phyloP scores from a whole-genome alignment of 2,113 vertebrate species.

The Oceanodroma tethys region DNA sequence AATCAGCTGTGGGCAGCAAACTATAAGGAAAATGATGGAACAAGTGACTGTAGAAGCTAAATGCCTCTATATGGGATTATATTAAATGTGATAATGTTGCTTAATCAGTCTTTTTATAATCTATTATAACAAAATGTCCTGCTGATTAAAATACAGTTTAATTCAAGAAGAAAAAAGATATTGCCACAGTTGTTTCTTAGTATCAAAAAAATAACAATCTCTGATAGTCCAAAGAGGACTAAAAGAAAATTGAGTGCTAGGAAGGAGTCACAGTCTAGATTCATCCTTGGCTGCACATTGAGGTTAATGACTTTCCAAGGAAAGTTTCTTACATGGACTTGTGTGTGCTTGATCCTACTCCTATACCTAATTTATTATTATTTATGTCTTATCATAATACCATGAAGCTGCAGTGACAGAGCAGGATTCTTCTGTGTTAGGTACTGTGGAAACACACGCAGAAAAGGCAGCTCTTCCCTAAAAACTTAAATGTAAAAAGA shows the following conservation, averaged over 20 bases:
- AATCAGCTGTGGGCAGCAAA: background rate
- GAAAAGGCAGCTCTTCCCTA: background rate
- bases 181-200: background rate
- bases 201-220: background rate
- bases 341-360: background rate
- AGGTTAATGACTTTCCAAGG: background rate
- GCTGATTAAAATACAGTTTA: background rate
- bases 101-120: background rate
- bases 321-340: background rate
- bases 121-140: background rate
- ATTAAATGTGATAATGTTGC: background rate
- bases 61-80: background rate
- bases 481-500: background rate
- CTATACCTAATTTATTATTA: background rate
- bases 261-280: background rate
- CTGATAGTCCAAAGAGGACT: background rate
- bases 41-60: background rate
- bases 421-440: background rate
- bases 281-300: background rate
- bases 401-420: background rate
- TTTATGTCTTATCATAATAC: background rate
- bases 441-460: background rate
- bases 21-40: background rate
- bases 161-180: background rate
- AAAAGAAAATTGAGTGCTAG: background rate